phyloP scores from a whole-genome alignment of 64 coral and sea anemone species.

The Montipora foliosa region DNA sequence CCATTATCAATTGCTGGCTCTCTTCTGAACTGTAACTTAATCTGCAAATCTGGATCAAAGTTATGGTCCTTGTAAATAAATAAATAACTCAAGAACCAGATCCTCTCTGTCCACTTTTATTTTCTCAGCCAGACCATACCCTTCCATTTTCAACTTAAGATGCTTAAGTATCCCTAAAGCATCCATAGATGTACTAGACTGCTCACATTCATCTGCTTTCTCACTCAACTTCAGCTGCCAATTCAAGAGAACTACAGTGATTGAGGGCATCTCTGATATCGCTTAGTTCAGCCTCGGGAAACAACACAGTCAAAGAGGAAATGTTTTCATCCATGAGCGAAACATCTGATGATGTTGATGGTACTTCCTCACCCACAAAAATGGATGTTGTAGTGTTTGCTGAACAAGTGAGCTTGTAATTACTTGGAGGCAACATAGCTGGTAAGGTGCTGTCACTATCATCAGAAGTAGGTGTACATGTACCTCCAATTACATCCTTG shows the following conservation, averaged over 20 bases:
- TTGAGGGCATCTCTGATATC: not conserved
- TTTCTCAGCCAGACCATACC: constrained; percentile 20
- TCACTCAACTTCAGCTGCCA: not conserved
- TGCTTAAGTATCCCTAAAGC: constrained; percentile 15
- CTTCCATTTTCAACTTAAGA: constrained; percentile 48
- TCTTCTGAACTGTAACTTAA: constrained; percentile 29
- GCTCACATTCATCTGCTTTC: not conserved
- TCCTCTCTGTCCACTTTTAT: constrained; percentile 64
- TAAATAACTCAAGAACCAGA: constrained; percentile 42
- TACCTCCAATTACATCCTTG: too few relatives aligned
- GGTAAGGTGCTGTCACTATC: too few relatives aligned
- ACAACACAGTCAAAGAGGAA: not conserved
- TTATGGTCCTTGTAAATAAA: constrained; percentile 39
- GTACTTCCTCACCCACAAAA: too few relatives aligned
- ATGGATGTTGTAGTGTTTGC: too few relatives aligned
- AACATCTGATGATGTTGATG: too few relatives aligned
- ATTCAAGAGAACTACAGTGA: not conserved
- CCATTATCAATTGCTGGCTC: constrained; percentile 65
- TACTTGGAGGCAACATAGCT: too few relatives aligned
- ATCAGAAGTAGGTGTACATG: too few relatives aligned
- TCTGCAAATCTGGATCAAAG: constrained; percentile 16
- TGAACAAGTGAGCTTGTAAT: too few relatives aligned
- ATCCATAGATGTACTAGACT: not conserved
- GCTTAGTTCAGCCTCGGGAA: not conserved
- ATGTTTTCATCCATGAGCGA: too few relatives aligned